Evolutionary conservation across 2,113 vertebrate genomes (phyloP).

Genomic region (Tyto alba): DNA sequence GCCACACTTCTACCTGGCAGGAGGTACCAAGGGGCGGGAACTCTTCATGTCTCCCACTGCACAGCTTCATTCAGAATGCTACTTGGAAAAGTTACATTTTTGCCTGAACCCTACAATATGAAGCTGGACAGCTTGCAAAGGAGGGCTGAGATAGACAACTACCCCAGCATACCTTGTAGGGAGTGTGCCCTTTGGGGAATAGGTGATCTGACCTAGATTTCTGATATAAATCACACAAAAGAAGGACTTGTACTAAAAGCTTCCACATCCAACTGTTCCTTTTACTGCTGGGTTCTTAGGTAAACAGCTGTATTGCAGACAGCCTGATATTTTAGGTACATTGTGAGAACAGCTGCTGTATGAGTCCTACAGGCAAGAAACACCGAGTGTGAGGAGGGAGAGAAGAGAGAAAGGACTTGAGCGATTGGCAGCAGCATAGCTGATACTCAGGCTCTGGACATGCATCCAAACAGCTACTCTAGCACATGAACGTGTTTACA

Average conservation of each 20-base stretch:
- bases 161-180: not conserved
- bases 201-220: not conserved
- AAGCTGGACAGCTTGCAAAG: not conserved
- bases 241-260: not conserved
- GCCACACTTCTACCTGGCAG: not conserved
- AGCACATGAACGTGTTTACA: not conserved
- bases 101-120: not conserved
- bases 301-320: not conserved
- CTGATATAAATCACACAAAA: not conserved
- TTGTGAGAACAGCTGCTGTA: not conserved
- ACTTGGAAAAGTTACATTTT: too few relatives aligned
- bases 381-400: not conserved
- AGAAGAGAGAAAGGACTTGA: not conserved
- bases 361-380: not conserved
- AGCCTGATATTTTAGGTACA: not conserved
- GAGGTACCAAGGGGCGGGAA: not conserved
- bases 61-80: not conserved
- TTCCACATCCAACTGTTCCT: not conserved
- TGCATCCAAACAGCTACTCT: not conserved
- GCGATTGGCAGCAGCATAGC: not conserved
- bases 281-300: not conserved
- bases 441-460: not conserved
- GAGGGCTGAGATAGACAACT: not conserved
- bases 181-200: accelerated
- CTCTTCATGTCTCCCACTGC: not conserved